Evolutionary conservation across 2,113 vertebrate species (phyloP).

Genomic region (Oophaga pumilio): DNA sequence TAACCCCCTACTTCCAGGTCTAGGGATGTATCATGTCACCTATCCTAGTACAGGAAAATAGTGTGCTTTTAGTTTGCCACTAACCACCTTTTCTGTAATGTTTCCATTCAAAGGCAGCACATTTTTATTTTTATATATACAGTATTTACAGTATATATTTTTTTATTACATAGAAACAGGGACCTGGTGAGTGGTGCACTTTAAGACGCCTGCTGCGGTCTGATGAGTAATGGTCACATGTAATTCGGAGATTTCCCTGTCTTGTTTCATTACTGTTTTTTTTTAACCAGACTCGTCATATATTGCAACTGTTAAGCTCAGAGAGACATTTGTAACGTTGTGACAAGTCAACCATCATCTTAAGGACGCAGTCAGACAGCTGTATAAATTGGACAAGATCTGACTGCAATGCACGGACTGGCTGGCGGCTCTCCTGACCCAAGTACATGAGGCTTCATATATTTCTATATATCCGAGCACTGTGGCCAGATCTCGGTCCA

Average conservation of each 20-base stretch:
- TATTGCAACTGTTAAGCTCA: not conserved
- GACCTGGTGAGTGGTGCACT: not conserved
- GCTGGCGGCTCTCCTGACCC: too few relatives aligned
- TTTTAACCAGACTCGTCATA: not conserved
- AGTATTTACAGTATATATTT: too few relatives aligned
- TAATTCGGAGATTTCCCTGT: not conserved
- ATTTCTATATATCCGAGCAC: too few relatives aligned
- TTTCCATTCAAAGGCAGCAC: too few relatives aligned
- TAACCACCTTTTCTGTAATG: too few relatives aligned
- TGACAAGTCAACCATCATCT: not conserved
- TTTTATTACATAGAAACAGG: not conserved
- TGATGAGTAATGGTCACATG: constrained; percentile 33
- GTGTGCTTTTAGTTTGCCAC: too few relatives aligned
- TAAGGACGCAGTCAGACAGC: too few relatives aligned
- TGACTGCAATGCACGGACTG: too few relatives aligned
- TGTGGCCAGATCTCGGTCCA: too few relatives aligned
- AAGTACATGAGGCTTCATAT: too few relatives aligned
- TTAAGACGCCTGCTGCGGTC: not conserved
- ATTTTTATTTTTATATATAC: too few relatives aligned
- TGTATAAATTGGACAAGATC: too few relatives aligned
- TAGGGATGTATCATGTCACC: not conserved
- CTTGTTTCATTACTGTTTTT: not conserved
- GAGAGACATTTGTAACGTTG: not conserved
- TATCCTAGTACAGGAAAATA: not conserved
- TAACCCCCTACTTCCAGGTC: not conserved